phyloP scores from a whole-genome alignment of 64 coral and sea anemone species.

The Dendronephthya gigantea region DNA sequence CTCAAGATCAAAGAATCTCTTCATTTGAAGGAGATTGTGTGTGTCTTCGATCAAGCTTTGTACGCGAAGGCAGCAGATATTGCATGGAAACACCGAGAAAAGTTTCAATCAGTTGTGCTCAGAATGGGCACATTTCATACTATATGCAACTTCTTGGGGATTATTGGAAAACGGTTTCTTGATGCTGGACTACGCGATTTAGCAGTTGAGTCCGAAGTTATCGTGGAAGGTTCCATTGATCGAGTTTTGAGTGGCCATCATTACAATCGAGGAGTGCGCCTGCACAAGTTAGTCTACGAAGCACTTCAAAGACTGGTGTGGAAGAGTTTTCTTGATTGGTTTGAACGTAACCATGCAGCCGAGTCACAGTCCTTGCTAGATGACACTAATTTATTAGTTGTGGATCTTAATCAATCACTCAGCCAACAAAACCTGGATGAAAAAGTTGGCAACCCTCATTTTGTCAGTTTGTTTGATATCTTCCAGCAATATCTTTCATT shows the following conservation, averaged over 20 bases:
- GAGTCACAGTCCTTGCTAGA: not conserved
- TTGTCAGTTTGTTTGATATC: not conserved
- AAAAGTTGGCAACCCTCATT: not conserved
- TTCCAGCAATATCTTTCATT: not conserved
- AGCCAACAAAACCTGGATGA: no score
- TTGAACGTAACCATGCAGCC: not conserved
- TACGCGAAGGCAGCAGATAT: constrained; percentile 44
- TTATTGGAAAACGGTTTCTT: constrained; percentile 40
- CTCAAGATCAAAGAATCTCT: not conserved
- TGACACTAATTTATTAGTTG: not conserved
- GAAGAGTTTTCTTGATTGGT: not conserved
- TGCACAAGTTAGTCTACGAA: constrained; percentile 37
- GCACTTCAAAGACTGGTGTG: constrained; percentile 13
- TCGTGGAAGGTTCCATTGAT: constrained; percentile 30
- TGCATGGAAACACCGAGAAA: constrained; percentile 14
- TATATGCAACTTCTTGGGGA: constrained; percentile 5
- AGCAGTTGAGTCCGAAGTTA: constrained; percentile 15
- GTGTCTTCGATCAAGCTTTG: constrained; percentile 41
- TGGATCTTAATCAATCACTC: no score
- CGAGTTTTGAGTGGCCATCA: not conserved
- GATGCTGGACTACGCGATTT: constrained; percentile 39
- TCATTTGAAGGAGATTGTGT: not conserved
- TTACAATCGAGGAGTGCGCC: constrained; percentile 31
- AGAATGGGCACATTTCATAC: constrained; percentile 36
- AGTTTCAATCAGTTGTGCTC: constrained; percentile 1